Percentiles rank a stretch among this genome's conserved stretches.
These are phyloP conservation scores for Psophia crepitans DNA, from an alignment of 2,113 vertebrate genomes.

Conservation along the genomic window DNA sequence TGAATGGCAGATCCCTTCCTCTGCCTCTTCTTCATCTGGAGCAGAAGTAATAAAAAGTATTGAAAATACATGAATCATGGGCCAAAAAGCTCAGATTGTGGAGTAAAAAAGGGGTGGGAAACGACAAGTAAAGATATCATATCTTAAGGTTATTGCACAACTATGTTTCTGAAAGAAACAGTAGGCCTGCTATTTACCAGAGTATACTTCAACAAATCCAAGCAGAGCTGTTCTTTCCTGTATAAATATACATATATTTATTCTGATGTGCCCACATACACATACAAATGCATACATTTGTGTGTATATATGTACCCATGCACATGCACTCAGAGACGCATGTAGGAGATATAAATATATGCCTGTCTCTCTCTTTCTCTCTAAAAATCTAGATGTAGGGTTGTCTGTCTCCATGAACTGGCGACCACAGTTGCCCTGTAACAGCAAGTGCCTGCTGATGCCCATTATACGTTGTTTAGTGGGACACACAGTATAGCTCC, in stretches of 20 bases:
- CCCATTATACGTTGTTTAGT: not conserved
- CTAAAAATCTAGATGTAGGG: not conserved
- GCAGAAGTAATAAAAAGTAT: not conserved
- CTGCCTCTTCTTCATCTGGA: not conserved
- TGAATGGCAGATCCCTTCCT: not conserved
- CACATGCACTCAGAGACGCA: not conserved
- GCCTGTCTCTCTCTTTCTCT: not conserved
- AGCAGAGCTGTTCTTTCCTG: not conserved
- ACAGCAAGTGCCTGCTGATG: not conserved
- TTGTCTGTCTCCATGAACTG: not conserved
- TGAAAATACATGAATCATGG: not conserved
- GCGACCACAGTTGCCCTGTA: not conserved
- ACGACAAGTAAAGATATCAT: not conserved
- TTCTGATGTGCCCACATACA: not conserved
- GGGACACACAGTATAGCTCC: not conserved
- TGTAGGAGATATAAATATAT: not conserved
- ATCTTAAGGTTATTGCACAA: not conserved
- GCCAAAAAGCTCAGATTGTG: not conserved
- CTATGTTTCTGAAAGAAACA: not conserved
- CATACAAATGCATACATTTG: fast-evolving
- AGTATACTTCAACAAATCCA: not conserved
- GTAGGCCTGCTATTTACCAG: fast-evolving
- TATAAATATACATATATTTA: not conserved
- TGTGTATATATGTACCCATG: fast-evolving
- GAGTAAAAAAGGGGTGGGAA: not conserved